A percentile compares a stretch with the other conserved stretches of the same genome.
These are phyloP conservation scores for Mormyrus proboscirostris DNA, from an alignment of 2,797 vertebrate species.

Conservation along the genomic window DNA sequence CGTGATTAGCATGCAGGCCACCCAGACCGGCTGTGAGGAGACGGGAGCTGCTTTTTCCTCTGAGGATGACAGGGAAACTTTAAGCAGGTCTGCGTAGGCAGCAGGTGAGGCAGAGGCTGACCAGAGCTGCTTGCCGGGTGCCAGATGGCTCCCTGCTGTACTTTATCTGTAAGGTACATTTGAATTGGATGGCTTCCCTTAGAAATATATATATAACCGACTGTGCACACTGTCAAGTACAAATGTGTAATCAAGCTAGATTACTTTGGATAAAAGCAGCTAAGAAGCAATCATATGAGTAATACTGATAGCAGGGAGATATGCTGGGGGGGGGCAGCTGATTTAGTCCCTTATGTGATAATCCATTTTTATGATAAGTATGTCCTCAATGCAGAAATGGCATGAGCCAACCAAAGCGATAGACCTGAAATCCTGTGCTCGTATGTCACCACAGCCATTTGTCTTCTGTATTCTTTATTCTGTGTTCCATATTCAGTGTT, in stretches of 20 bases:
- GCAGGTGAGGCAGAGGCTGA: neutral
- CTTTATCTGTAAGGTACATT: neutral
- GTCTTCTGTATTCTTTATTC: neutral
- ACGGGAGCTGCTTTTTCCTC: neutral
- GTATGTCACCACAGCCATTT: neutral
- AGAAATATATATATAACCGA: neutral
- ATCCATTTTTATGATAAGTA: neutral
- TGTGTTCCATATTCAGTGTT: neutral
- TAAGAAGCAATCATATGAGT: conserved; percentile 5
- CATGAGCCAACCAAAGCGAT: neutral
- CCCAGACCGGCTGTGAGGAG: neutral
- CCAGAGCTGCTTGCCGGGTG: neutral
- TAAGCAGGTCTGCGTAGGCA: neutral
- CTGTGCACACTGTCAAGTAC: neutral
- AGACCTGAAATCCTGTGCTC: neutral
- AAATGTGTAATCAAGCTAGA: neutral
- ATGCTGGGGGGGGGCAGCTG: neutral
- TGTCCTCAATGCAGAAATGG: neutral
- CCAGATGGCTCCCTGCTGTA: conserved; percentile 1
- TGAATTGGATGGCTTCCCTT: neutral
- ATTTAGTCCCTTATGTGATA: neutral
- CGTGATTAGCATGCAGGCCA: neutral
- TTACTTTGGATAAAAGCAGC: neutral
- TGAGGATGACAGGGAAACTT: conserved; percentile 6
- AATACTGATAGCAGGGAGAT: neutral